Evolutionary conservation across 1,140 invertebrate species (phyloP).

Genomic region (Delia radicum): DNA sequence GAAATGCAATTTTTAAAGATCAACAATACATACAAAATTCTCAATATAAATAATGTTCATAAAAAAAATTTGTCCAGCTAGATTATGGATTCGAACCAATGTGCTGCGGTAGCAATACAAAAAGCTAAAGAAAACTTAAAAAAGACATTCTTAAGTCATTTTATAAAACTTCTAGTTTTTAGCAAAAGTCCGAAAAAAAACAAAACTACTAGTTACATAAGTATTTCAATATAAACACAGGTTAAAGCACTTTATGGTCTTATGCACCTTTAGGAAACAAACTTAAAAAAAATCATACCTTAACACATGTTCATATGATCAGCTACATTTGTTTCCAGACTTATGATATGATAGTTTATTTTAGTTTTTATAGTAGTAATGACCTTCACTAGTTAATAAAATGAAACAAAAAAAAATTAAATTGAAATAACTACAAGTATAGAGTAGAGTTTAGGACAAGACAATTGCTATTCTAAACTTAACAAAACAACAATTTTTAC

Average conservation of each 20-base stretch:
- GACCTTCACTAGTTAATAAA: conserved; percentile 15
- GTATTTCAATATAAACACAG: neutral
- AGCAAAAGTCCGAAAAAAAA: neutral
- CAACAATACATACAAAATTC: too few species aligned
- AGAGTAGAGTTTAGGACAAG: too few species aligned
- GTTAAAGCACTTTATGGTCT: conserved; percentile 21
- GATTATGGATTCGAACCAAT: too few species aligned
- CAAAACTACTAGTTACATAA: conserved; percentile 11
- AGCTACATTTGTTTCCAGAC: neutral
- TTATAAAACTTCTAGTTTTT: neutral
- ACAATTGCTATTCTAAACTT: neutral
- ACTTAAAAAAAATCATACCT: neutral
- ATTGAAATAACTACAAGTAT: too few species aligned
- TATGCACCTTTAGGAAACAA: conserved; percentile 7
- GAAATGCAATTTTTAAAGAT: too few species aligned
- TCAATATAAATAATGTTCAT: too few species aligned
- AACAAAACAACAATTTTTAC: neutral
- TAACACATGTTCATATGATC: neutral
- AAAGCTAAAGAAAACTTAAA: neutral
- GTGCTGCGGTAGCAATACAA: too few species aligned
- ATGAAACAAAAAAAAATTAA: neutral
- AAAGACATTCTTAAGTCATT: neutral
- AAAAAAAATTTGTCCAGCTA: too few species aligned
- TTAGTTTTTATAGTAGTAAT: conserved; percentile 10
- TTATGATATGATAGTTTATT: neutral